Evolutionary conservation across 2,888 invertebrate genomes (phyloP).

Genomic region (Eupsilia transversa): DNA sequence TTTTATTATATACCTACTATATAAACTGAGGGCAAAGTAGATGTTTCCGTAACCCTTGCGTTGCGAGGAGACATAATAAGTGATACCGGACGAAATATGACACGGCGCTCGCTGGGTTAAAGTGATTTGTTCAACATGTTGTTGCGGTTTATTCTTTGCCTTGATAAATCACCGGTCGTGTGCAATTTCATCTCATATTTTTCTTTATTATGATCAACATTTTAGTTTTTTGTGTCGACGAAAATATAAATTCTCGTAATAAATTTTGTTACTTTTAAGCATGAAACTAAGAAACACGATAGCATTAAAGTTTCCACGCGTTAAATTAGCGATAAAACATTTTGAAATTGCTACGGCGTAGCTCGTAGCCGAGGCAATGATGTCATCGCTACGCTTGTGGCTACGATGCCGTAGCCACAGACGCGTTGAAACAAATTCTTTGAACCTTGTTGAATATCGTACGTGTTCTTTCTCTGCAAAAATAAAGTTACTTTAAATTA

Average conservation of each 20-base stretch:
- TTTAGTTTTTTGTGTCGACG: background rate
- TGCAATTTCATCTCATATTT: slow-evolving; percentile 13
- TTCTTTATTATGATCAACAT: background rate
- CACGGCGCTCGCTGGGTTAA: slow-evolving; percentile 29
- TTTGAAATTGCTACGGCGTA: slow-evolving; percentile 40
- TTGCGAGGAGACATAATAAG: slow-evolving; percentile 29
- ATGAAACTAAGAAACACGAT: background rate
- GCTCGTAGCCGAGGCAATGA: slow-evolving; percentile 32
- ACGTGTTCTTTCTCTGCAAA: background rate
- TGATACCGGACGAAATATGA: slow-evolving; percentile 46
- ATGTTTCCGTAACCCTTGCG: slow-evolving; percentile 32
- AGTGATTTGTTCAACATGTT: slow-evolving; percentile 53
- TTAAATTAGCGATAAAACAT: slow-evolving; percentile 6
- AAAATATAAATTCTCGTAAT: background rate
- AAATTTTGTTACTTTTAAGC: background rate
- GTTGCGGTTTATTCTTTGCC: slow-evolving; percentile 18
- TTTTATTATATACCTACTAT: background rate
- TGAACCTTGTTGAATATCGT: background rate
- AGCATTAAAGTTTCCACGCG: slow-evolving; percentile 1
- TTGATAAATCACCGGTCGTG: slow-evolving; percentile 34
- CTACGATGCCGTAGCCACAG: slow-evolving; percentile 32
- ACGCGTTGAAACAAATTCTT: background rate
- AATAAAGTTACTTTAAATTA: background rate
- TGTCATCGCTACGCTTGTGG: slow-evolving; percentile 37
- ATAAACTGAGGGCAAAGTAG: background rate